Evolutionary conservation across 2,797 vertebrate species (phyloP).

Genomic region (Okamejei kenojei): DNA sequence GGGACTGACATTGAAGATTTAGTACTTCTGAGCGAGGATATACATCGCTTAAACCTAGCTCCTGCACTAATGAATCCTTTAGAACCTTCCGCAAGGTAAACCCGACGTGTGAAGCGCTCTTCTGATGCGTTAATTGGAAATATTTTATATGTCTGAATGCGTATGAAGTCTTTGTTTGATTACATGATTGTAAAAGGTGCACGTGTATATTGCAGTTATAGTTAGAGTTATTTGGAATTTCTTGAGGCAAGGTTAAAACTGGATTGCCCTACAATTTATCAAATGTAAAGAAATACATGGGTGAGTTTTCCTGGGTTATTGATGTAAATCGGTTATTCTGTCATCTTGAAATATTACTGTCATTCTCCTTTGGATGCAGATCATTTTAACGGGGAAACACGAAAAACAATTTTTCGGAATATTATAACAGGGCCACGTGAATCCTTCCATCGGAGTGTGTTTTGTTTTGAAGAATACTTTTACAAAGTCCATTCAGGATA

Average conservation of each 20-base stretch:
- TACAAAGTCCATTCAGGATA: not conserved
- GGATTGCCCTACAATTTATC: not conserved
- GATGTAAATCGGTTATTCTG: not conserved
- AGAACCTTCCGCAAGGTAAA: slow-evolving; percentile 31
- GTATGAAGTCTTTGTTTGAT: not conserved
- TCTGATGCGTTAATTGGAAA: slow-evolving; percentile 12
- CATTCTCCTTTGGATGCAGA: not conserved
- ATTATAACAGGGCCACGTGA: not conserved
- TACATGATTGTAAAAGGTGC: slow-evolving; percentile 15
- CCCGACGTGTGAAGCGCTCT: not conserved
- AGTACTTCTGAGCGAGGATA: slow-evolving; percentile 83
- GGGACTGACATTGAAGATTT: slow-evolving; percentile 88
- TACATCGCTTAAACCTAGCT: slow-evolving; percentile 77
- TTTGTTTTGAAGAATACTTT: not conserved
- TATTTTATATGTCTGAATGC: not conserved
- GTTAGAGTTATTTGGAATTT: not conserved
- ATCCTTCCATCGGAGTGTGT: not conserved
- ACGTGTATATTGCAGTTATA: not conserved
- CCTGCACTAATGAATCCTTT: slow-evolving; percentile 83
- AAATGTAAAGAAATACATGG: not conserved
- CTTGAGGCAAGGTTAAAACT: not conserved
- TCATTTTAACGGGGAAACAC: not conserved
- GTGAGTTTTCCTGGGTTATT: not conserved
- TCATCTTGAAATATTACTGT: not conserved
- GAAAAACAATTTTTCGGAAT: not conserved